Evolutionary conservation across 1,140 invertebrate genomes (phyloP), one percentile per base, ranked within the genome.

Genomic region (Magallana gigas): DNA sequence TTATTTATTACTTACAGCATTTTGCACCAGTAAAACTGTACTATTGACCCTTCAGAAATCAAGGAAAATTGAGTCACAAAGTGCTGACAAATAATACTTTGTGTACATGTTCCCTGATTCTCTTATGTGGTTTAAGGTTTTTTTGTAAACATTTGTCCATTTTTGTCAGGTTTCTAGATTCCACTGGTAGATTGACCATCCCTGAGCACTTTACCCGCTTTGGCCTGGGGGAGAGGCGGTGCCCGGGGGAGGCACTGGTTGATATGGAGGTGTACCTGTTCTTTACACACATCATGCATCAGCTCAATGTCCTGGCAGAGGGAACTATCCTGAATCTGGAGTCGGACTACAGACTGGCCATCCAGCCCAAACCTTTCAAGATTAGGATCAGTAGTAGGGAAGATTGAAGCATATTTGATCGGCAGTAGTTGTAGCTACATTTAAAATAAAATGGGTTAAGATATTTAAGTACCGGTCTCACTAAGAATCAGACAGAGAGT

Each of bases 201-300:
- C 93, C 93, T 11, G 91, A 93, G 76, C 86, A 90, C 59, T 93
- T 91, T 82, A n/a, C 92, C 57, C 93, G 91, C 12, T 93, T 91
- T 88, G 92, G 93, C 18, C 85, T 86, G 1, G 93, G 93, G 16
- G 59, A 84, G 7, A 82, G 93, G 59, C 59, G 89, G 5, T 93
- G 93, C 87, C 91, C 91, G 0, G 93, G 92, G n/a, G 91, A 93
- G 60, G 90, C 88, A 58, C 71, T 93, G 18, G 91, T 90, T 0
- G 90, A 92, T 14, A 82, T 91, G 3, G 71, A 90, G 57, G 71
- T 93, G 12, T 93, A 92, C 86, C 85, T 93, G 11, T 92, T 93
- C 83, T 91, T 92, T 83, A 87, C 92, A 1, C 84, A 87, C 58
- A 86, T 93, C 18, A 86, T 93, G 86, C 91, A 93, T 82, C 92